Base-by-base conservation (phyloP, 2,888 invertebrate species). In the Mamestra brassicae region DNA sequence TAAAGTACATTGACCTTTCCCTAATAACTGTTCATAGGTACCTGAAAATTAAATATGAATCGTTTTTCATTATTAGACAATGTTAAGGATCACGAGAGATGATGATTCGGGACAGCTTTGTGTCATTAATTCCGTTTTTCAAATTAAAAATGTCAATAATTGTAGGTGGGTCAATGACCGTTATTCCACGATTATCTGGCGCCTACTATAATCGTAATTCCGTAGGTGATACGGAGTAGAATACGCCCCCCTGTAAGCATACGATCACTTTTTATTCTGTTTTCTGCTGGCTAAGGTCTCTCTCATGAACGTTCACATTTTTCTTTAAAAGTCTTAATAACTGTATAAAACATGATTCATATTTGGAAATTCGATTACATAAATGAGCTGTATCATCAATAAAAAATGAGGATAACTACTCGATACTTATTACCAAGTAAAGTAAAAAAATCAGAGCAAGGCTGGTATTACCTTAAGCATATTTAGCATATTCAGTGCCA, bases 381-480 rank as follows among this genome's bases (percentile, higher is more conserved):
- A 62, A 36, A 1, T 13, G 15, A 4, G 6, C 17, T 38, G 3
- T 26, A 17, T 1, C 11, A 57, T 54, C 8, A 54, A 50, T n/a
- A 34, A 72, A 50, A 63, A 58, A 76, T 64, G n/a, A 74, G 58
- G 50, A 55, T 47, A 68, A 74, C 55, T 47, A 52, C 61, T 55
- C 42, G 61, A 38, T 62, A 63, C 34, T 15, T 38, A 54, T 1
- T 26, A 47, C n/a, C 10, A 52, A 62, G 36, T 47, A n/a, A 50
- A 52, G 36, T 38, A 62, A 64, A 65, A 60, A 67, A 66, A 83
- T 1, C 50, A 60, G 79, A 80, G 68, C 74, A 74, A 83, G 83
- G 74, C 26, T 62, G 34, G 15, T n/a, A 50, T 52, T 64, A 67
- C 69, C 58, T 67, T 52, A 57, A 67, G 58, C n/a, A 45, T 63